Percentiles rank a stretch among this genome's conserved stretches.
phyloP scores from a whole-genome alignment of 2,113 vertebrate genomes.

The Nanger granti region DNA sequence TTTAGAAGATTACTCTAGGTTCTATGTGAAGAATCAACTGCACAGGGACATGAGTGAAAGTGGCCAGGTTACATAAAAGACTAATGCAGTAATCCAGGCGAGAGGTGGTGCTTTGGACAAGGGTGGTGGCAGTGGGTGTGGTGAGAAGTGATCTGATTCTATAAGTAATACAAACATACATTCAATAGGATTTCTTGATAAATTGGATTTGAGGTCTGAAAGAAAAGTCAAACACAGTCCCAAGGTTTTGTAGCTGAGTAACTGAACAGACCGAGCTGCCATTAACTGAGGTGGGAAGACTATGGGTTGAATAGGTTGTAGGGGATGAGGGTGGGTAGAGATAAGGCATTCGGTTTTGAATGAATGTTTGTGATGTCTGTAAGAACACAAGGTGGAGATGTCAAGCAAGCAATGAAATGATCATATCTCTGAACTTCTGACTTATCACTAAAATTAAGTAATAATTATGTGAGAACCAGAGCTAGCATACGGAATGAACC shows the following conservation, averaged over 20 bases:
- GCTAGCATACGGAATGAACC: background rate
- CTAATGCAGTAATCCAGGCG: background rate
- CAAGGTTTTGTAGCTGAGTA: background rate
- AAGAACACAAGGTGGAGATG: background rate
- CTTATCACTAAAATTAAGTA: background rate
- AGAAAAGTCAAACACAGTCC: background rate
- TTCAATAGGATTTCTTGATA: background rate
- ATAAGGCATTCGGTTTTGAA: background rate
- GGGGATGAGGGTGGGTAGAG: background rate
- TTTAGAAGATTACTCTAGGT: background rate
- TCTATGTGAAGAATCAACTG: background rate
- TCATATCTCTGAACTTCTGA: background rate
- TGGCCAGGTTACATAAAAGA: background rate
- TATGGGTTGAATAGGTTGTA: background rate
- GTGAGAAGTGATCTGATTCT: background rate
- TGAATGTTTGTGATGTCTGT: background rate
- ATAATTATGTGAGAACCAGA: background rate
- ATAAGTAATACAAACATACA: background rate
- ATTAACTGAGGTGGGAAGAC: background rate
- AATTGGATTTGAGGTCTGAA: background rate
- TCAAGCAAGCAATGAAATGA: conserved; percentile 6
- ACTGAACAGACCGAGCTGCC: background rate
- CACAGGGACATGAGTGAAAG: background rate
- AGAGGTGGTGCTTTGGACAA: background rate
- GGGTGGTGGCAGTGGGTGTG: background rate